Evolutionary conservation across 2,888 invertebrate genomes (phyloP), one percentile per base, ranked within the genome.

Genomic region (Sinohyriopsis cumingii): DNA sequence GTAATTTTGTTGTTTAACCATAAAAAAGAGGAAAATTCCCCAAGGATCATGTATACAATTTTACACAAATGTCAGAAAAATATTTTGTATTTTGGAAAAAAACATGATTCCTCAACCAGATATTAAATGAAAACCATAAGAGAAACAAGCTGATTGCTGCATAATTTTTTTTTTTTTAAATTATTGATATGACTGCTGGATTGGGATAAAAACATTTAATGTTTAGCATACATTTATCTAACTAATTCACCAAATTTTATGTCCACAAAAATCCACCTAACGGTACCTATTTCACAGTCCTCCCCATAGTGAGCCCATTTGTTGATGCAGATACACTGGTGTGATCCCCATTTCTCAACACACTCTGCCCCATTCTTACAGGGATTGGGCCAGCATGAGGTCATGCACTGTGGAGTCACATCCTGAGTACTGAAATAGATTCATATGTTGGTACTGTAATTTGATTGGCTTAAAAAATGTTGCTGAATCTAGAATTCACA

Each of bases 361-460:
- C 91, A 98, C 77, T 93, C 93, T 0, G 96, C 97, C 62, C 94
- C 95, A 89, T 98, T 97, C 89, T 95, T 94, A 88, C 97, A 98
- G 15, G 97, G 97, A 88, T 96, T 96, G 0, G 96, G 96, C 78
- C 96, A 95, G 90, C 98, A 98, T 0, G 96, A 96, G 0, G 97
- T 96, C 87, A 95, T 95, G 88, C 98, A 98, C 88, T 96, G 96
- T 88, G 95, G 95, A 73, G 96, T 95, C 75, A 97, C 96, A 90
- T 96, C 96, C 64, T 95, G 95, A 67, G 96, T 76, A 25, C 84
- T 82, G 72, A 33, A 74, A 69, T 55, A 25, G 20, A 22, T 45
- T 19, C 5, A 63, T 20, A 45, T 45, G 45, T 45, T 15, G 3
- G 45, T 4, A 45, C 12, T 12, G 12, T 15, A 45, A 45, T 45